Evolutionary conservation across 2,113 vertebrate species (phyloP).

Genomic region (Hipposideros armiger): DNA sequence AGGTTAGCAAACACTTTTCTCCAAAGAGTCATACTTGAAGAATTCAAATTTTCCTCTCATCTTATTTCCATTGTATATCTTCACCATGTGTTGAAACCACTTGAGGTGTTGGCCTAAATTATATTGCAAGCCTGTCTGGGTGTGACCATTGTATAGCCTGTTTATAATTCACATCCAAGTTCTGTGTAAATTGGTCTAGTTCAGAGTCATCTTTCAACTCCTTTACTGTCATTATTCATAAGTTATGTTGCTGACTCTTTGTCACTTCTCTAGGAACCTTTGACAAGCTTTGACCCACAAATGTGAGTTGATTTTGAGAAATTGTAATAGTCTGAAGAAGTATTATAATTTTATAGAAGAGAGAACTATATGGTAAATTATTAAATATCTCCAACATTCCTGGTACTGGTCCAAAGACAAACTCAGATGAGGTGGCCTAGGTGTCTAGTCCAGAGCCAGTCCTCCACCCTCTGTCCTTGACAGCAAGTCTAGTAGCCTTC

Average conservation of each 20-base stretch:
- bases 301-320: slow-evolving; percentile 15
- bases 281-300: background rate
- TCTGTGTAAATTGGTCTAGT: background rate
- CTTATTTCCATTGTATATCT: background rate
- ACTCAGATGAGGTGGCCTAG: background rate
- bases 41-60: background rate
- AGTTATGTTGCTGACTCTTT: background rate
- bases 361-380: background rate
- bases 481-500: background rate
- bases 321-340: background rate
- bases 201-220: background rate
- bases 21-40: background rate
- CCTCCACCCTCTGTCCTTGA: background rate
- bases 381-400: background rate
- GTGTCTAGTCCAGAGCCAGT: background rate
- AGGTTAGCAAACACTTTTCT: background rate
- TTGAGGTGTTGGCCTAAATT: background rate
- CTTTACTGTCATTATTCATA: slow-evolving; percentile 21
- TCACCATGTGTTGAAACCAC: slow-evolving; percentile 9
- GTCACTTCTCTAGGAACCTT: background rate
- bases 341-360: slow-evolving; percentile 3
- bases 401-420: background rate
- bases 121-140: background rate
- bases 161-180: background rate
- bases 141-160: background rate